A percentile compares a stretch with the other conserved stretches of the same genome.
Evolutionary conservation across 2,797 vertebrate genomes (phyloP).

Genomic region (Pterois miles): DNA sequence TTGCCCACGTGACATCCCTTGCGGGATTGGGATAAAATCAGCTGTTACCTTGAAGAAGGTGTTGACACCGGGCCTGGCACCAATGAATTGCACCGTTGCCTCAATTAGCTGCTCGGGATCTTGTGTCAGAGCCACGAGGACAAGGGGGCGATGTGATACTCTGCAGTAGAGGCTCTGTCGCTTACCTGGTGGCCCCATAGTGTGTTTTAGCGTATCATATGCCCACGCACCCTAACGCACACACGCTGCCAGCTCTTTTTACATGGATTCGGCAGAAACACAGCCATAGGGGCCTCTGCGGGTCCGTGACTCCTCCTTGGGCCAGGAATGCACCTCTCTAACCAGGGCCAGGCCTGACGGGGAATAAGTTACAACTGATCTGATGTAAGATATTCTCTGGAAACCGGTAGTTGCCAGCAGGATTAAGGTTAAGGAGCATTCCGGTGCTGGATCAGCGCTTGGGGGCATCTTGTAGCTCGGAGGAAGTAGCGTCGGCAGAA

Average conservation of each 20-base stretch:
- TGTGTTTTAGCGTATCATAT: slow-evolving; percentile 58
- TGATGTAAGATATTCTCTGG: slow-evolving; percentile 70
- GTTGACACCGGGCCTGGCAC: slow-evolving; percentile 65
- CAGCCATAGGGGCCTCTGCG: slow-evolving; percentile 41
- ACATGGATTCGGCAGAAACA: slow-evolving; percentile 54
- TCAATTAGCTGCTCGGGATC: slow-evolving; percentile 74
- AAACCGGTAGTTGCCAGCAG: slow-evolving; percentile 61
- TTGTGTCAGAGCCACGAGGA: slow-evolving; percentile 66
- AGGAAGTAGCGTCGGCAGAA: slow-evolving; percentile 72
- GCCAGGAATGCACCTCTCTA: slow-evolving; percentile 55
- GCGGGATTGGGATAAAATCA: slow-evolving; percentile 47
- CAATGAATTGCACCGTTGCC: slow-evolving; percentile 66
- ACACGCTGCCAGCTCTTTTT: slow-evolving; percentile 63
- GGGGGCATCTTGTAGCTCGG: slow-evolving; percentile 67
- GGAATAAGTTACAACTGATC: slow-evolving; percentile 57
- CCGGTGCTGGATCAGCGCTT: slow-evolving; percentile 62
- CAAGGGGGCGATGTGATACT: slow-evolving; percentile 60
- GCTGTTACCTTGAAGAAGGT: slow-evolving; percentile 65
- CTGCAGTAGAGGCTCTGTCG: slow-evolving; percentile 55
- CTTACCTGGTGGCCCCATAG: slow-evolving; percentile 67
- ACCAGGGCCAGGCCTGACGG: slow-evolving; percentile 51
- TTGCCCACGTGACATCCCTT: slow-evolving; percentile 16
- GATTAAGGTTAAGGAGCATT: slow-evolving; percentile 80
- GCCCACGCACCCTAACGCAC: slow-evolving; percentile 33
- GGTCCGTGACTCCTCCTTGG: slow-evolving; percentile 50